Evolutionary conservation across 2,888 invertebrate genomes (phyloP), one percentile per base, ranked within the genome.

Genomic region (Hirtodrosophila histrioides): DNA sequence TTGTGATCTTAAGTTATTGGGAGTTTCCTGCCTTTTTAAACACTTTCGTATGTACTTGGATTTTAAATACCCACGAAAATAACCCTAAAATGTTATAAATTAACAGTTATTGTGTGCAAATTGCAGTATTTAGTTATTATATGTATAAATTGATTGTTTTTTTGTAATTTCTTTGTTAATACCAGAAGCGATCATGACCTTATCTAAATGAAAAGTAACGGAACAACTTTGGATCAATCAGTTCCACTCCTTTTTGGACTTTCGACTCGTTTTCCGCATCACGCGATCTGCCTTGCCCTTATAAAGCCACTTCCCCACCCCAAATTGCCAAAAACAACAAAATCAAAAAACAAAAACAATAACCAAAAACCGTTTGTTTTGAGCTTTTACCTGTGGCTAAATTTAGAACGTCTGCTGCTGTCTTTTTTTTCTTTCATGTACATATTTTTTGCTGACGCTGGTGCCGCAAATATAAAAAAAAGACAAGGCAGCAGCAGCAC

Each of bases 381-480:
- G 57, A 77, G 77, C 73, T 69, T 77, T 80, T 82, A 80, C 86
- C 82, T 86, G 86, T 81, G 24, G 57, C 84, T 82, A 82, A 82
- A 77, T 84, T 77, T 86, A 86, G 84, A 82, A 67, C 65, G 74
- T 80, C 86, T 86, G 74, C 72, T 65, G 68, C 65, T 72, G 75
- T 69, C 73, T 53, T 55, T 56, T 64, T 65, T 44, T 55, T 61
- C 35, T 60, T 39, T 33, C 12, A 17, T 45, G 0, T 40, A n/a
- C 44, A 29, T 41, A 49, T 67, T 61, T 69, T 58, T 61, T n/a
- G 82, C 83, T 87, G 86, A 87, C 83, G 88, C 66, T 77, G 67
- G 49, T 69, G 69, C 76, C 65, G 63, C 78, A 82, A 78, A 86
- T 48, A 64, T 33, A 61, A 44, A 62, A 58, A 41, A 27, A 3